A percentile compares a stretch with the other conserved stretches of the same genome.
Evolutionary conservation across 2,797 vertebrate species (phyloP).

Genomic region (Channa striata): DNA sequence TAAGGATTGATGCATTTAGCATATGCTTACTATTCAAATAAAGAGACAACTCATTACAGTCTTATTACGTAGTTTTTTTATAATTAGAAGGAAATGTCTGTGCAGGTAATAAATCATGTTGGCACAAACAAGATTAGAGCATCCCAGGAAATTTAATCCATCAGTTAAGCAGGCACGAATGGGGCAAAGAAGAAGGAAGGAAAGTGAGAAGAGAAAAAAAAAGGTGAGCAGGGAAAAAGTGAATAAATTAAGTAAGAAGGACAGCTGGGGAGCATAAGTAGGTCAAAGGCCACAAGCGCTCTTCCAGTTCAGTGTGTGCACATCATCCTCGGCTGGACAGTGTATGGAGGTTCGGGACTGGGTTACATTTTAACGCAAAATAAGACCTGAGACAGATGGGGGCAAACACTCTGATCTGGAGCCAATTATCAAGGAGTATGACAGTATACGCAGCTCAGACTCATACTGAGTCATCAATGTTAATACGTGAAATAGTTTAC

Average conservation of each 20-base stretch:
- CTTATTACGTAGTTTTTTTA: not conserved
- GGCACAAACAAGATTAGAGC: not conserved
- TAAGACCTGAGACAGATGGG: conserved; percentile 29
- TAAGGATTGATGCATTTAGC: not conserved
- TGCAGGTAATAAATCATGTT: not conserved
- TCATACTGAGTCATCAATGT: not conserved
- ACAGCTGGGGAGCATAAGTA: conserved; percentile 31
- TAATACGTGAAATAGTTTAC: not conserved
- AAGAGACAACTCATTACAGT: not conserved
- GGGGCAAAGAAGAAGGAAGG: not conserved
- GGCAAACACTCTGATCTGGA: conserved; percentile 8
- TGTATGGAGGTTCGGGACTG: conserved; percentile 33
- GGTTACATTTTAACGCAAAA: conserved; percentile 49
- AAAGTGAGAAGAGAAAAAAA: not conserved
- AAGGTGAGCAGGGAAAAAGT: conserved; percentile 1
- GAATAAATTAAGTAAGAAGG: not conserved
- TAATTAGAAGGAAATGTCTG: not conserved
- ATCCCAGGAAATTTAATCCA: not conserved
- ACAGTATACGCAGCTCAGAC: not conserved
- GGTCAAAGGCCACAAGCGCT: conserved; percentile 52
- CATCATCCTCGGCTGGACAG: conserved; percentile 19
- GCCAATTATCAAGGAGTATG: not conserved
- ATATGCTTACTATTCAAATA: not conserved
- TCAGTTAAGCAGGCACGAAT: too few relatives aligned
- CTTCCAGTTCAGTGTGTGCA: conserved; percentile 24